Conservation (phyloP, 2,888 invertebrate genomes). For the Drosophila kuntzei region DNA sequence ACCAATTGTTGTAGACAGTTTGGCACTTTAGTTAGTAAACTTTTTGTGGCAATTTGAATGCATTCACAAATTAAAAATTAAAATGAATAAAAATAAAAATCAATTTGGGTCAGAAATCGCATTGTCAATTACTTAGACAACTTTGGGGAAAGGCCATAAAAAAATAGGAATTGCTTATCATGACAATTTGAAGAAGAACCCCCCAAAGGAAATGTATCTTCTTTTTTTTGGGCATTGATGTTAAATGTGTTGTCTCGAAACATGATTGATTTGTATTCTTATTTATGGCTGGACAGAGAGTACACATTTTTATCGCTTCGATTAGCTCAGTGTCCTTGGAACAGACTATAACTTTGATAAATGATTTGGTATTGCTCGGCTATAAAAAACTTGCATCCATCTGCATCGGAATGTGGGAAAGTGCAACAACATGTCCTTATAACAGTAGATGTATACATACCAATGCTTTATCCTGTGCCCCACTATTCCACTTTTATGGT, state of each 20-base stretch:
- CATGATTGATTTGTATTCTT: constrained; percentile 70
- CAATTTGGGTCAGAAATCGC: constrained; percentile 40
- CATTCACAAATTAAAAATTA: constrained; percentile 25
- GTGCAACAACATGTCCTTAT: constrained; percentile 36
- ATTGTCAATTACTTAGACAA: constrained; percentile 20
- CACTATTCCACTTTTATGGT: constrained; percentile 73
- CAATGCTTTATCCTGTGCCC: constrained; percentile 46
- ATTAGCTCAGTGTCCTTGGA: constrained; percentile 58
- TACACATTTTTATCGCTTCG: constrained; percentile 64
- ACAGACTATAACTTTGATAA: constrained; percentile 63
- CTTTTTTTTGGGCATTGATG: constrained; percentile 10
- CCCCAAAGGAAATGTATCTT: constrained; percentile 7
- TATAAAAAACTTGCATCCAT: constrained; percentile 57
- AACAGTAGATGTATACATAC: constrained; percentile 16
- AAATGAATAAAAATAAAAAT: constrained; percentile 12
- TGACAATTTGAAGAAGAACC: constrained; percentile 9
- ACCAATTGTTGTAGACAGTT: constrained; percentile 57
- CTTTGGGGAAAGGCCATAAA: constrained; percentile 3
- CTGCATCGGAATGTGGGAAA: constrained; percentile 49
- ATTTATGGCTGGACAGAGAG: constrained; percentile 47
- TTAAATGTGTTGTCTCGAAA: constrained; percentile 23
- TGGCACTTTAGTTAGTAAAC: constrained; percentile 50
- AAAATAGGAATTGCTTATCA: constrained; percentile 25
- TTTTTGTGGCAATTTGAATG: constrained; percentile 28
- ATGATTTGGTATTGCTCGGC: constrained; percentile 33